A percentile compares a stretch with the other conserved stretches of the same genome.
Conservation (phyloP, 2,113 vertebrate species). For the Lates calcarifer region DNA sequence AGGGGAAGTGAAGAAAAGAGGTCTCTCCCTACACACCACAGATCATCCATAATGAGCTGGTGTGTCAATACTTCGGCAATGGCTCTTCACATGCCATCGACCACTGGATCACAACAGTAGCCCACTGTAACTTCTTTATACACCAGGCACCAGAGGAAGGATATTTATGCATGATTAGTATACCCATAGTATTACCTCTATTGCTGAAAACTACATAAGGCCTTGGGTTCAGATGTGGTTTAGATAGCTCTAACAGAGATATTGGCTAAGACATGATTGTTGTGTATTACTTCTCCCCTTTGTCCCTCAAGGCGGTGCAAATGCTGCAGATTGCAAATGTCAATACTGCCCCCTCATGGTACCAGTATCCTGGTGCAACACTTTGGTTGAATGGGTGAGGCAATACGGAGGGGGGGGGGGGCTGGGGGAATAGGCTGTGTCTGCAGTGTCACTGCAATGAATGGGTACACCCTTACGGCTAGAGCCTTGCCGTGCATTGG, state of each 20-base stretch:
- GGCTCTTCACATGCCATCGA: constrained; percentile 69
- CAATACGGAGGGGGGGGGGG: neutral
- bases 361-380: constrained; percentile 24
- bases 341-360: constrained; percentile 74
- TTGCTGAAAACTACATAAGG: constrained; percentile 16
- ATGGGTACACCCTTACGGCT: constrained; percentile 2
- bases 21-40: constrained; percentile 78
- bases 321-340: constrained; percentile 43
- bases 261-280: constrained; percentile 35
- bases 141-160: constrained; percentile 19
- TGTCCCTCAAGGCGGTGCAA: constrained; percentile 31
- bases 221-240: constrained; percentile 15
- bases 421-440: constrained; percentile 14
- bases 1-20: constrained; percentile 79
- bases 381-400: constrained; percentile 9
- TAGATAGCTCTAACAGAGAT: neutral
- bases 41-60: constrained; percentile 80
- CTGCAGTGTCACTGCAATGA: constrained; percentile 60
- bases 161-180: constrained; percentile 6
- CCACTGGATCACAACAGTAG: constrained; percentile 50
- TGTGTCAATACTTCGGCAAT: constrained; percentile 72
- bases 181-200: neutral
- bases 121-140: constrained; percentile 32
- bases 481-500: neutral
- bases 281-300: constrained; percentile 17